Conservation (phyloP, 2,797 vertebrate genomes). For the Gymnoscopelus microlampas region DNA sequence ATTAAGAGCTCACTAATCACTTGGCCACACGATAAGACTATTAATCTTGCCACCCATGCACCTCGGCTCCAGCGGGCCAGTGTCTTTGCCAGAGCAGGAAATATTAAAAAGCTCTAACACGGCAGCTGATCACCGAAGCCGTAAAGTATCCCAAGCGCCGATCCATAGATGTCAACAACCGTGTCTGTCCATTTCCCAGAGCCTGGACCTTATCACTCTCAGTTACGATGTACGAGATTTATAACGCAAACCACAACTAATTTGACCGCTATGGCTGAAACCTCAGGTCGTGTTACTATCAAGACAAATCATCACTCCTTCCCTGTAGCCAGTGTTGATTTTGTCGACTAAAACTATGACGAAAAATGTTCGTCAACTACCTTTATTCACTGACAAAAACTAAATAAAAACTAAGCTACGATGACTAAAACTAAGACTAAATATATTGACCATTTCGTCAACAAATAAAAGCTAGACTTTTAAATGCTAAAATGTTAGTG, state of each 20-base stretch:
- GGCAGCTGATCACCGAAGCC: constrained; percentile 56
- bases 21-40: constrained; percentile 83
- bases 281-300: constrained; percentile 48
- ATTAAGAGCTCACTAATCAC: constrained; percentile 86
- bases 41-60: constrained; percentile 78
- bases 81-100: constrained; percentile 63
- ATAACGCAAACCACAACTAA: constrained; percentile 62
- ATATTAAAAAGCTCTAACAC: constrained; percentile 70
- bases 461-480: too few relatives aligned
- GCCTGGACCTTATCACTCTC: constrained; percentile 61
- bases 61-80: constrained; percentile 64
- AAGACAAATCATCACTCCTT: constrained; percentile 62
- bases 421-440: too few relatives aligned
- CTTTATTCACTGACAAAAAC: too few relatives aligned
- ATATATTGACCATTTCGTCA: too few relatives aligned
- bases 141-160: constrained; percentile 66
- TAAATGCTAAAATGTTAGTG: too few relatives aligned
- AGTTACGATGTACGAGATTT: constrained; percentile 66
- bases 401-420: too few relatives aligned
- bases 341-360: too few relatives aligned
- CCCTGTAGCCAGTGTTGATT: not conserved
- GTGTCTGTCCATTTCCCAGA: constrained; percentile 54
- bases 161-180: constrained; percentile 74
- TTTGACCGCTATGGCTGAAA: constrained; percentile 48
- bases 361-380: too few relatives aligned